Conservation (phyloP, 2,888 invertebrate species). For the Tillus elongatus region DNA sequence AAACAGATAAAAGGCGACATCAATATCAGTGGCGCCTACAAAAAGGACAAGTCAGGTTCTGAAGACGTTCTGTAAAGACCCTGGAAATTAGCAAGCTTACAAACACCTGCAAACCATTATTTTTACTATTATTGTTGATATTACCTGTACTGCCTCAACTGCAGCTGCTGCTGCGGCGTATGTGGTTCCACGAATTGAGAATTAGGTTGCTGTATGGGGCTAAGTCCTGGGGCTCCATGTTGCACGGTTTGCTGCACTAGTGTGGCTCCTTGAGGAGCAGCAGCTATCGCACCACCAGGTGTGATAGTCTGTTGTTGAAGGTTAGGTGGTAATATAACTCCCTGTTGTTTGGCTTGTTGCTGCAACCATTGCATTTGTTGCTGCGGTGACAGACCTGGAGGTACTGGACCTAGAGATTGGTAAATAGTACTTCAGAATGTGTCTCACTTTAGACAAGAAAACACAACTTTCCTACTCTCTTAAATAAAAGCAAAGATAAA, state of each 20-base stretch:
- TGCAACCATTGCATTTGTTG: conserved; percentile 43
- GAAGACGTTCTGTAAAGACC: conserved; percentile 46
- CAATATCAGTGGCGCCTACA: conserved; percentile 1
- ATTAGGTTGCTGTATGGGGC: conserved; percentile 34
- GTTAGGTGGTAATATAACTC: conserved; percentile 37
- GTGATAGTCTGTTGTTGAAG: conserved; percentile 34
- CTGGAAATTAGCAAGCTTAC: too few species aligned
- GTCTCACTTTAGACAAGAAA: too few species aligned
- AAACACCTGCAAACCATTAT: too few species aligned
- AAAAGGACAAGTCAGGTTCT: conserved; percentile 4
- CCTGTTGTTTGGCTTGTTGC: conserved; percentile 40
- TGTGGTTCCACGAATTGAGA: conserved; percentile 29
- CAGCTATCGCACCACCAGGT: too few species aligned
- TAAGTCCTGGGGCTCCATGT: conserved; percentile 33
- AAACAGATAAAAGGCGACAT: too few species aligned
- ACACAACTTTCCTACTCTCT: too few species aligned
- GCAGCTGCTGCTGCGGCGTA: conserved; percentile 47
- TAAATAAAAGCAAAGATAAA: too few species aligned
- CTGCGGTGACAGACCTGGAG: conserved; percentile 38
- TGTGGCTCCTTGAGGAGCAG: conserved; percentile 6
- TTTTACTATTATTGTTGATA: conserved; percentile 46
- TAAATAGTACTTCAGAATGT: too few species aligned
- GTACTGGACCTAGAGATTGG: conserved; percentile 32
- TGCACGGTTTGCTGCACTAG: conserved; percentile 10
- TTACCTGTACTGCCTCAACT: too few species aligned